These are phyloP conservation scores for Drosophila persimilis DNA, from an alignment of 1,140 invertebrate genomes.

Conservation along the genomic window DNA sequence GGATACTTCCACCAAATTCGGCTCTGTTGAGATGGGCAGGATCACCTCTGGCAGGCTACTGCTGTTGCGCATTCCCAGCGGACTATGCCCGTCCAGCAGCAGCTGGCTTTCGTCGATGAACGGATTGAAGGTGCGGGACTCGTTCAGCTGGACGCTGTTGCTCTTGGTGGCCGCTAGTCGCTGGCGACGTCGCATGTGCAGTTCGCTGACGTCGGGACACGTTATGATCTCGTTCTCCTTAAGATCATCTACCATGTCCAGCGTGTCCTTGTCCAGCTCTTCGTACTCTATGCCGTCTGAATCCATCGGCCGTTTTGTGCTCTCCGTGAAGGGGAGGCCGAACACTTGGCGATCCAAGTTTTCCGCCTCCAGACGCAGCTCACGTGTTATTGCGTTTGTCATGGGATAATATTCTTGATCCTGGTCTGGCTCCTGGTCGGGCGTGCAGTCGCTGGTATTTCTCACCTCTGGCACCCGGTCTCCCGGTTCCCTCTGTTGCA, in stretches of 20 bases:
- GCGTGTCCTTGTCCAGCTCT: constrained; percentile 76
- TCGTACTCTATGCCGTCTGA: constrained; percentile 71
- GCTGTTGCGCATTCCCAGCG: constrained; percentile 59
- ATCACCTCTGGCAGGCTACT: constrained; percentile 74
- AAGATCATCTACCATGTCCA: constrained; percentile 77
- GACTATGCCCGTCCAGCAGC: constrained; percentile 29
- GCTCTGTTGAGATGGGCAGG: constrained; percentile 86
- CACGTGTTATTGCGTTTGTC: constrained; percentile 92
- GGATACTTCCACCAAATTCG: constrained; percentile 83
- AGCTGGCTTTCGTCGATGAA: constrained; percentile 66
- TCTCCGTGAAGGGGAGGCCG: constrained; percentile 82
- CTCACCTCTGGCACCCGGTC: constrained; percentile 2
- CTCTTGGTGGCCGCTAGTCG: constrained; percentile 66
- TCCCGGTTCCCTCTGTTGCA: constrained; percentile 27
- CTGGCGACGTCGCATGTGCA: constrained; percentile 62
- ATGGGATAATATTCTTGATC: constrained; percentile 94
- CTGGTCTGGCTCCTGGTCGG: constrained; percentile 89
- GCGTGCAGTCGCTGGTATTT: constrained; percentile 83
- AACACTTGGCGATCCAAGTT: constrained; percentile 92
- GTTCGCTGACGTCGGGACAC: constrained; percentile 69
- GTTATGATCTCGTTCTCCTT: constrained; percentile 78
- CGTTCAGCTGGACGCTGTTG: constrained; percentile 53
- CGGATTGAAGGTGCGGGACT: constrained; percentile 54
- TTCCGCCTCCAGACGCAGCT: constrained; percentile 90
- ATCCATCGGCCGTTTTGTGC: constrained; percentile 11